These are phyloP conservation scores for Stegana nigrithorax DNA, from an alignment of 2,888 invertebrate genomes.

Conservation along the genomic window DNA sequence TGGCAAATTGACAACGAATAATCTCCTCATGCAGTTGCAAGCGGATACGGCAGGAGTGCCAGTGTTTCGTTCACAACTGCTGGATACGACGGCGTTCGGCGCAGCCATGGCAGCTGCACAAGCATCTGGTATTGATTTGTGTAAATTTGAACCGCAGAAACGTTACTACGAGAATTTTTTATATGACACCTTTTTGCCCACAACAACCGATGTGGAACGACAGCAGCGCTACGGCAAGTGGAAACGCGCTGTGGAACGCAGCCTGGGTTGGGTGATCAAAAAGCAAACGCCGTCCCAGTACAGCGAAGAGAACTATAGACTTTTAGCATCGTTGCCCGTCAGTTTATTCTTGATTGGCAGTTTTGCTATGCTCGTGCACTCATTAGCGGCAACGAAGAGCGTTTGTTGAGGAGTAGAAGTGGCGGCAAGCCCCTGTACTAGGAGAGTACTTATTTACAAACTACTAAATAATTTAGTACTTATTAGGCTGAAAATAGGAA, in stretches of 20 bases:
- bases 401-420: not conserved
- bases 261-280: slow-evolving; percentile 87
- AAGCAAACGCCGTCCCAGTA: slow-evolving; percentile 79
- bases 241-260: slow-evolving; percentile 94
- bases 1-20: slow-evolving; percentile 92
- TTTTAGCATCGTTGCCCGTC: slow-evolving; percentile 83
- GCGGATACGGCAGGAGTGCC: slow-evolving; percentile 93
- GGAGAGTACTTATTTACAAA: not conserved
- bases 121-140: slow-evolving; percentile 79
- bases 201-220: slow-evolving; percentile 83
- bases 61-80: slow-evolving; percentile 85
- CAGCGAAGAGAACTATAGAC: slow-evolving; percentile 85
- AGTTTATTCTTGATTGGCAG: slow-evolving; percentile 80
- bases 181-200: slow-evolving; percentile 84
- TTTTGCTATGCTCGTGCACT: slow-evolving; percentile 73
- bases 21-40: slow-evolving; percentile 94
- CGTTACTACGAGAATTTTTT: slow-evolving; percentile 69
- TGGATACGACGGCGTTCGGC: slow-evolving; percentile 93
- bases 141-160: slow-evolving; percentile 75
- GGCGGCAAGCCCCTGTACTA: no score
- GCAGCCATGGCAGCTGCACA: slow-evolving; percentile 92
- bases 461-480: no score
- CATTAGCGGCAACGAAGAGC: slow-evolving; percentile 32
- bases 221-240: slow-evolving; percentile 88
- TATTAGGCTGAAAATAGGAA: not conserved